These are phyloP conservation scores for Hozukius guyotensis DNA, from an alignment of 2,797 vertebrate species.

Conservation along the genomic window DNA sequence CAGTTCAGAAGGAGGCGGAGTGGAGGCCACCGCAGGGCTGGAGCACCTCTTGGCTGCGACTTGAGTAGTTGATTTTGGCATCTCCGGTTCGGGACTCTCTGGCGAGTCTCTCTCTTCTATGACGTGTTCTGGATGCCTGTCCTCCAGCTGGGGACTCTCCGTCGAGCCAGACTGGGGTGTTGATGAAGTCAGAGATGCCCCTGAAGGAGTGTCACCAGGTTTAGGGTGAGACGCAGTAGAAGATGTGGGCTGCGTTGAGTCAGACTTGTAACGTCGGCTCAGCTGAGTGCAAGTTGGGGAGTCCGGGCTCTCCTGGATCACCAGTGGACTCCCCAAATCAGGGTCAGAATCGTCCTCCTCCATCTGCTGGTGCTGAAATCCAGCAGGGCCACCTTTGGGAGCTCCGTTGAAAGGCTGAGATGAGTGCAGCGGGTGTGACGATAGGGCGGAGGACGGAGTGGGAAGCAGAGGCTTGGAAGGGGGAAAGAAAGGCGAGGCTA, in stretches of 20 bases:
- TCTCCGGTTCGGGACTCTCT: slow-evolving; percentile 86
- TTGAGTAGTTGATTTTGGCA: slow-evolving; percentile 78
- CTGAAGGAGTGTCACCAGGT: slow-evolving; percentile 80
- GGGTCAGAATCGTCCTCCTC: slow-evolving; percentile 75
- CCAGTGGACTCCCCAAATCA: slow-evolving; percentile 77
- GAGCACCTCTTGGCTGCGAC: slow-evolving; percentile 76
- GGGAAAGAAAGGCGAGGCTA: slow-evolving; percentile 80
- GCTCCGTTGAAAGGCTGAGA: slow-evolving; percentile 83
- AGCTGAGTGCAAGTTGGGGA: slow-evolving; percentile 81
- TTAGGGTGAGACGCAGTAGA: slow-evolving; percentile 77
- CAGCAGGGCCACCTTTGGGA: slow-evolving; percentile 68
- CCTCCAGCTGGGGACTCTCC: slow-evolving; percentile 77
- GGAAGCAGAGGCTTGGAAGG: slow-evolving; percentile 79
- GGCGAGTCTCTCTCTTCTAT: slow-evolving; percentile 87
- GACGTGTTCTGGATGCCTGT: slow-evolving; percentile 83
- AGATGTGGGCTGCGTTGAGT: slow-evolving; percentile 73
- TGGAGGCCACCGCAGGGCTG: slow-evolving; percentile 76
- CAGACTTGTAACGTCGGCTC: slow-evolving; percentile 79
- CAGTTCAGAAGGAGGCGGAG: slow-evolving; percentile 80
- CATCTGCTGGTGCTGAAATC: slow-evolving; percentile 74
- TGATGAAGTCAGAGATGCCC: slow-evolving; percentile 70
- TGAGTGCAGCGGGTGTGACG: slow-evolving; percentile 76
- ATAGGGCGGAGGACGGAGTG: slow-evolving; percentile 70
- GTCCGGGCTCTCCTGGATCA: slow-evolving; percentile 82
- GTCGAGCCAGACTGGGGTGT: slow-evolving; percentile 72